Evolutionary conservation across 2,888 invertebrate species (phyloP), one percentile per base, ranked within the genome.

Genomic region (Nysson spinosus): DNA sequence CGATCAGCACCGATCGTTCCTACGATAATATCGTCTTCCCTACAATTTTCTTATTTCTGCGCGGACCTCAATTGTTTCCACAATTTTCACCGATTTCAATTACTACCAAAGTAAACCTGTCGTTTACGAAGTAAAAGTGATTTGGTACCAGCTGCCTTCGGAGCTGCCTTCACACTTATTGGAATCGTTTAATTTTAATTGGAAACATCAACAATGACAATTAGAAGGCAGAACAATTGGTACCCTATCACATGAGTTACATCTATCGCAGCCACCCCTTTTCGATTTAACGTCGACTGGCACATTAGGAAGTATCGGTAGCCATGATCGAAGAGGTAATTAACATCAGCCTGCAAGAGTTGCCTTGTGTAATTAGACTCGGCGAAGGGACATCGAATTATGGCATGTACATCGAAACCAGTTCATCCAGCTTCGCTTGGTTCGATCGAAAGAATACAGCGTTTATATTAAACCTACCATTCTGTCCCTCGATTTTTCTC

Each of bases 311-410:
- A 40, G 40, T 52, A 35, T 46, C 22, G 35, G 39, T 47, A 35
- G 26, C 35, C 42, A 47, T 43, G 67, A 68, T 65, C 46, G 55
- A 56, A 37, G 47, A 51, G 62, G 43, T 60, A 60, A 68, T 68
- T 68, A 68, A 65, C 54, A 52, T 43, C 40, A 30, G 17, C 44
- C 43, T 28, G 37, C 11, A 26, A 30, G 28, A 63, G 37, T 43
- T 34, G 14, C 49, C 3, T 24, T 20, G 22, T 14, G 46, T 55
- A 51, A 60, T 55, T 28, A 40, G 46, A 51, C 11, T 44, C 49
- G 30, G 30, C 12, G 32, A 17, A 6, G 28, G 14, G 17, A 35
- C 28, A 39, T 14, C 9, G 12, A 32, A 24, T 39, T 56, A 28
- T 34, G 14, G 44, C 7, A 40, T 11, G 32, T 30, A 22, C 22